These are phyloP conservation scores for Charina bottae DNA, from an alignment of 2,113 vertebrate species.

Conservation along the genomic window DNA sequence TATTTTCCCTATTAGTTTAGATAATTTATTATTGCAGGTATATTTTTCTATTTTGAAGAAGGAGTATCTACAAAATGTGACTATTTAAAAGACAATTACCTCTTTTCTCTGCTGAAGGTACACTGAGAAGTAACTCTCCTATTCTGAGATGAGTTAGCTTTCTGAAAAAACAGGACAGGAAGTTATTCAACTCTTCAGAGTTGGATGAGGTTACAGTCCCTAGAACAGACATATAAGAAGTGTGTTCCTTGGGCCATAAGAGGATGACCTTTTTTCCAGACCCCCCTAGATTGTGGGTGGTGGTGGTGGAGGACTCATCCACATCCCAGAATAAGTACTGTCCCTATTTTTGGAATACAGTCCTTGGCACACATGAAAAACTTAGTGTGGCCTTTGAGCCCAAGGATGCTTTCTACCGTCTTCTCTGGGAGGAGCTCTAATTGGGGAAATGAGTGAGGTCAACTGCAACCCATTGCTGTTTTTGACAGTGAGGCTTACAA, in stretches of 20 bases:
- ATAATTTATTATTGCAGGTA: background rate
- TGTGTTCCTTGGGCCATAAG: background rate
- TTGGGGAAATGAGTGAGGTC: conserved; percentile 20
- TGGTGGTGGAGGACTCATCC: background rate
- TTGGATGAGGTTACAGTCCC: background rate
- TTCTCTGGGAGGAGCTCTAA: conserved; percentile 25
- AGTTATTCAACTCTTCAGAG: conserved; percentile 16
- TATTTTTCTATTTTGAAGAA: background rate
- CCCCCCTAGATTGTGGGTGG: background rate
- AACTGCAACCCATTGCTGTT: background rate
- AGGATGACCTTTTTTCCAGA: background rate
- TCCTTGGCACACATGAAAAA: background rate
- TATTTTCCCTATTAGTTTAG: background rate
- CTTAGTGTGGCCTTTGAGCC: background rate
- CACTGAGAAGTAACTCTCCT: background rate
- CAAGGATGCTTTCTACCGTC: background rate
- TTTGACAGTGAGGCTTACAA: conserved; percentile 15
- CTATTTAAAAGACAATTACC: background rate
- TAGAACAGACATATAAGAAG: background rate
- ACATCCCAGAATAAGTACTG: background rate
- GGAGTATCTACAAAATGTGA: background rate
- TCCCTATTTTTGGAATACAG: background rate
- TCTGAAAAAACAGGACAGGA: conserved; percentile 3
- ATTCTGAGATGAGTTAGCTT: background rate
- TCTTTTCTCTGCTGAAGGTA: background rate